Base-by-base conservation (phyloP, 2,797 vertebrate species). In the Pterois miles region DNA sequence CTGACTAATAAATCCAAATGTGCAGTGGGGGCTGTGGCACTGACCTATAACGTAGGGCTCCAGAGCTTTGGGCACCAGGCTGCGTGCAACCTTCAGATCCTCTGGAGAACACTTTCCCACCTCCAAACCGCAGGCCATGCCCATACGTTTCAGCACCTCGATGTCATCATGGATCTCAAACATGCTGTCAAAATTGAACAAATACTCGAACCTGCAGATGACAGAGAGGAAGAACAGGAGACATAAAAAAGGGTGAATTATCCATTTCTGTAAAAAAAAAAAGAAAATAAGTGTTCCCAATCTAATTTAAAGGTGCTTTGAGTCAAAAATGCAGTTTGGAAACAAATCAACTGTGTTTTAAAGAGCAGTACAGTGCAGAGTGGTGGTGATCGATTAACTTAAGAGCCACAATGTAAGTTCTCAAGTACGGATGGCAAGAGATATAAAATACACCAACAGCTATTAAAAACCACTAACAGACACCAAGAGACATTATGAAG, bases 91-190 rank as follows among this genome's bases (percentile, higher is more conserved):
- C 91, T 97, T 99, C 82, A 99, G 95, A 90, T 99, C 97, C 71
- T 99, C 98, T 13, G 97, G 95, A 58, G 98, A 98, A 90, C 98
- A 99, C 84, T 96, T 98, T 40, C 98, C 98, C 46, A 96, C 96
- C 91, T 99, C 98, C 84, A 99, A 91, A 23, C 98, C 98, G 59
- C 97, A 99, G 59, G 98, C 98, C 98, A 99, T 98, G 84, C 98
- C 97, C 98, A 99, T 99, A 62, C 98, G 96, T 82, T 99, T 99
- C 83, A 99, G 95, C 81, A 99, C 98, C 94, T 99, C 98, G 5
- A 99, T 98, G 91, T 99, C 98, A 53, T 99, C 98, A 0, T 99
- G 98, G 92, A 99, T 99, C 94, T 99, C 98, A 93, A 99, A 99
- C 88, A 98, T 98, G 93, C 97, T 99, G 96, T 99, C 98, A 40